Base-by-base conservation (phyloP, 2,888 invertebrate genomes). In the Bimastos eiseni region DNA sequence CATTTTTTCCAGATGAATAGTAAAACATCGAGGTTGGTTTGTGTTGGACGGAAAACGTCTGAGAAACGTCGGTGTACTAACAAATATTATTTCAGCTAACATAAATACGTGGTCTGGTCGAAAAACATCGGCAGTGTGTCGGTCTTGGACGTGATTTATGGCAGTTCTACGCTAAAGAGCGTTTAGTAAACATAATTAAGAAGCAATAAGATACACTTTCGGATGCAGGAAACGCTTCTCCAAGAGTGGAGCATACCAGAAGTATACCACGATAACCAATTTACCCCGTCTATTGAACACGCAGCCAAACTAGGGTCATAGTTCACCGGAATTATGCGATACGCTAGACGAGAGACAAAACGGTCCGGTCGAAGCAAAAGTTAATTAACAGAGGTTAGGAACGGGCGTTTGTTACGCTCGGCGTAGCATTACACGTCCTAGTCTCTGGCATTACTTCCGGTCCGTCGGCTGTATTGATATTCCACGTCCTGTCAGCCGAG, bases 171-270 rank as follows among this genome's bases (percentile, higher is more conserved):
- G n/a, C 6, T 41, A 44, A 30, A n/a, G n/a, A 70, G n/a, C 70
- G 70, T 70, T 70, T 70, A 70, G 70, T n/a, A 70, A 70, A 70
- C 70, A 70, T 70, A n/a, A 70, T 70, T n/a, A 70, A 70, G 70
- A 70, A 30, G 70, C 70, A 70, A 70, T n/a, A 17, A n/a, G n/a
- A 70, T 70, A 11, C n/a, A n/a, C 70, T 70, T 70, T n/a, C 30
- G 70, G 30, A 30, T 70, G 70, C 70, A n/a, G n/a, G 70, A 70
- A 70, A 70, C 70, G n/a, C n/a, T 30, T 70, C 5, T 49, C 3
- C n/a, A 24, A 5, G 11, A 13, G 70, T 8, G n/a, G 70, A 41
- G 15, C 41, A 41, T 41, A 41, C 15, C 41, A 6, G 15, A 11
- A 30, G 17, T 13, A 30, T 70, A 70, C 70, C 49, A 6, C 70